Conservation (phyloP, 2,797 vertebrate genomes). For the Sebastes hubbsi region DNA sequence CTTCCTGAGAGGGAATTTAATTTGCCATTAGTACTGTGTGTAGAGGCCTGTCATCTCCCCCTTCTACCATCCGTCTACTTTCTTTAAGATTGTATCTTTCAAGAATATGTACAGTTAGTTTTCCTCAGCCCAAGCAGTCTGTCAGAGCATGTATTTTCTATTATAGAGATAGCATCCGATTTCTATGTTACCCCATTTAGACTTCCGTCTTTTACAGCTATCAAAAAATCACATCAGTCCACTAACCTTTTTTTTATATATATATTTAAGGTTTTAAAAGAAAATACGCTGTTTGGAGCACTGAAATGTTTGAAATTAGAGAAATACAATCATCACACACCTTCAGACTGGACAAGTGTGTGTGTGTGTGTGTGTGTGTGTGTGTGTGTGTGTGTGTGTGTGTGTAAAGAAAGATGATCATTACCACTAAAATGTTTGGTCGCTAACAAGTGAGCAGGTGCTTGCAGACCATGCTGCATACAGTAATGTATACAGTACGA, state of each 20-base stretch:
- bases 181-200: conserved; percentile 91
- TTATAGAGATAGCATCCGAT: conserved; percentile 95
- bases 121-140: conserved; percentile 85
- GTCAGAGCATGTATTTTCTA: conserved; percentile 93
- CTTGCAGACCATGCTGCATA: conserved; percentile 6
- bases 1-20: conserved; percentile 74
- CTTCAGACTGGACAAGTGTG: conserved; percentile 9
- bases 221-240: conserved; percentile 93
- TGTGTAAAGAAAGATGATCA: conserved; percentile 6
- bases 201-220: conserved; percentile 91
- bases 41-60: conserved; percentile 79
- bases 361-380: no score
- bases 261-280: conserved; percentile 86
- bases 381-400: no score
- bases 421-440: conserved; percentile 19
- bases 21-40: conserved; percentile 84
- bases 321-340: conserved; percentile 69
- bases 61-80: conserved; percentile 68
- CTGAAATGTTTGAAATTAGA: conserved; percentile 88
- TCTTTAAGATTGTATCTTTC: conserved; percentile 84
- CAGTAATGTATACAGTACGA: neutral
- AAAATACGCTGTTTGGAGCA: conserved; percentile 80
- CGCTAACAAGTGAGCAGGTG: conserved; percentile 20
- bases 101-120: conserved; percentile 85
- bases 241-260: conserved; percentile 86